phyloP scores from a whole-genome alignment of 2,888 invertebrate genomes.

The Drosophila atroscutellata region DNA sequence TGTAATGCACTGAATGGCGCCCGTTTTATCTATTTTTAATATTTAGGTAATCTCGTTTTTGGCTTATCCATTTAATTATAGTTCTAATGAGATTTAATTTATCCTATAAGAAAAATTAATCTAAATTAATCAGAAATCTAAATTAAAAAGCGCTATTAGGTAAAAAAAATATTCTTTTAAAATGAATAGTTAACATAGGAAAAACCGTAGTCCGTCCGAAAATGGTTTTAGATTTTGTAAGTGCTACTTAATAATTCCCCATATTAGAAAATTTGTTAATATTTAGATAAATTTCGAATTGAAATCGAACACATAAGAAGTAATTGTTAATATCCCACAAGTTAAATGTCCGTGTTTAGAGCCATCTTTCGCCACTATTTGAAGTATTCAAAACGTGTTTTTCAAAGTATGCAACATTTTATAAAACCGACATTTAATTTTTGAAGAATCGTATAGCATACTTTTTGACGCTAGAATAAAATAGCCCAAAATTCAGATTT shows the following conservation, averaged over 20 bases:
- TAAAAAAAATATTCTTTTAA: not conserved
- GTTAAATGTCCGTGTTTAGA: not conserved
- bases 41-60: conserved; percentile 1
- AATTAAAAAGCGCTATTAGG: not conserved
- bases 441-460: not conserved
- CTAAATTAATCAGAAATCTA: not conserved
- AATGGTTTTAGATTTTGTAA: not conserved
- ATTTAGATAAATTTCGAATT: not conserved
- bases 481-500: not conserved
- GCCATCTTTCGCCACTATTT: conserved; percentile 6
- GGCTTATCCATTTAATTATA: conserved; percentile 41
- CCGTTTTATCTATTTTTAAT: conserved; percentile 47
- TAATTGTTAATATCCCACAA: not conserved
- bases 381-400: not conserved
- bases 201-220: not conserved
- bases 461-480: not conserved
- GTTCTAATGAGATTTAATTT: conserved; percentile 37
- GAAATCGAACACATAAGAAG: not conserved
- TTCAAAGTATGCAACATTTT: not conserved
- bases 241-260: not conserved
- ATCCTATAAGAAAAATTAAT: conserved; percentile 27
- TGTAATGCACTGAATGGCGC: conserved; percentile 32
- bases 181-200: too few relatives aligned
- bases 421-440: not conserved
- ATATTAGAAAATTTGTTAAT: not conserved